phyloP scores from a whole-genome alignment of 2,888 invertebrate genomes.

The Eupithecia abbreviata region DNA sequence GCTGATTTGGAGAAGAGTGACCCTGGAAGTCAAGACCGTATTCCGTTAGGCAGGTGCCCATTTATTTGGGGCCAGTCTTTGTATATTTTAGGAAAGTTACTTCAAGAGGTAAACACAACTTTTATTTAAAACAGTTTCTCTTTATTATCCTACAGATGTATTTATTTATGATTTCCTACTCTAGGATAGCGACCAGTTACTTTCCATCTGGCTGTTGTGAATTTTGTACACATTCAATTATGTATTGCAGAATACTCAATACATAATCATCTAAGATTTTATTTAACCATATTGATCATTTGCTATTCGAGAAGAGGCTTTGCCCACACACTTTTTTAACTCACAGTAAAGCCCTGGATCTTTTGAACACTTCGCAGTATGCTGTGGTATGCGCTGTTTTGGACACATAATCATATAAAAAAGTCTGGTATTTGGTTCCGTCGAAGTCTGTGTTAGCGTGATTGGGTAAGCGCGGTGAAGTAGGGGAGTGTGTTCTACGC shows the following conservation, averaged over 20 bases:
- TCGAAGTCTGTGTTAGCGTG: too few species aligned
- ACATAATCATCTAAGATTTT: neutral
- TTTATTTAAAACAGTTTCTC: neutral
- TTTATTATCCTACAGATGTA: neutral
- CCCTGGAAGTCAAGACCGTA: constrained; percentile 95
- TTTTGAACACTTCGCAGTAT: too few species aligned
- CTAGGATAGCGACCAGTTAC: neutral
- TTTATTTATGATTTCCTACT: neutral
- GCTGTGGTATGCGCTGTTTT: too few species aligned
- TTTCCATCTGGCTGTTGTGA: neutral
- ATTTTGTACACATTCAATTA: neutral
- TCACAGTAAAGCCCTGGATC: too few species aligned
- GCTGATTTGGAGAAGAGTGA: constrained; percentile 94
- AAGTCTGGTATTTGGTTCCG: too few species aligned
- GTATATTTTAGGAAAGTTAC: constrained; percentile 95
- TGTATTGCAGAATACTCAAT: neutral
- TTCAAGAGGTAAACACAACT: constrained; percentile 90
- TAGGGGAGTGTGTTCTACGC: too few species aligned
- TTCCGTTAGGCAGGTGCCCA: constrained; percentile 94
- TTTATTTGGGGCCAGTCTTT: constrained; percentile 99
- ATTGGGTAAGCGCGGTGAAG: too few species aligned
- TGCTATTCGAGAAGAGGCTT: neutral
- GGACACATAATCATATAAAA: too few species aligned
- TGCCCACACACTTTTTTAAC: neutral
- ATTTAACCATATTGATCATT: neutral